Evolutionary conservation across 1,140 invertebrate species (phyloP).

Genomic region (Leptinotarsa defecta): DNA sequence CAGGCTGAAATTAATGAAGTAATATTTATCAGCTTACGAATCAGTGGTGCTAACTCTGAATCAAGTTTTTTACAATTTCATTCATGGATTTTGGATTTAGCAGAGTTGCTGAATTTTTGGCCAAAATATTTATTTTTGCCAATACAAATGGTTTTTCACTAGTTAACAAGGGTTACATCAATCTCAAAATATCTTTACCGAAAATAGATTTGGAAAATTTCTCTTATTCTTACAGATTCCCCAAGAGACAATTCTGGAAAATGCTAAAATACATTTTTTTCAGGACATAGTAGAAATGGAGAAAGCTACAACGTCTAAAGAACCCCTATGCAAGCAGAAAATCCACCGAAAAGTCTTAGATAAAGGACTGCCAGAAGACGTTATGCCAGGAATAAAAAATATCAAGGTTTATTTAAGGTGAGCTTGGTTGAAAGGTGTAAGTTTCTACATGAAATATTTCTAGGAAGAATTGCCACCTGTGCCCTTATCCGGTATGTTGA

Average conservation of each 20-base stretch:
- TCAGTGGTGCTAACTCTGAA: too few relatives aligned
- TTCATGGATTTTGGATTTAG: too few relatives aligned
- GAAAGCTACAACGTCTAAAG: slow-evolving; percentile 69
- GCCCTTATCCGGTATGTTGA: slow-evolving; percentile 88
- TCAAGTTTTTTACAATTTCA: too few relatives aligned
- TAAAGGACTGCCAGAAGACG: slow-evolving; percentile 90
- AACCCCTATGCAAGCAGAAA: slow-evolving; percentile 84
- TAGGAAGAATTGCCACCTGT: slow-evolving; percentile 81
- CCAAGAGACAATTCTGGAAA: neutral
- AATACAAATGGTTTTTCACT: too few relatives aligned
- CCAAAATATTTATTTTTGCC: too few relatives aligned
- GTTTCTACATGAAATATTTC: slow-evolving; percentile 37
- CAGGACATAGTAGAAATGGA: slow-evolving; percentile 59
- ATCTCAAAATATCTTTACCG: too few relatives aligned
- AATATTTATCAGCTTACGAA: too few relatives aligned
- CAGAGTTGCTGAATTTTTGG: too few relatives aligned
- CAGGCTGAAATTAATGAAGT: too few relatives aligned
- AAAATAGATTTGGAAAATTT: too few relatives aligned
- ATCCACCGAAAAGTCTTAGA: slow-evolving; percentile 87
- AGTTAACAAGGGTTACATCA: too few relatives aligned
- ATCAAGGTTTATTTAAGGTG: slow-evolving; percentile 63
- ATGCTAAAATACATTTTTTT: slow-evolving; percentile 17
- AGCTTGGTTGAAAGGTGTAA: neutral
- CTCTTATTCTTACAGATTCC: too few relatives aligned
- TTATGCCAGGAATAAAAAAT: slow-evolving; percentile 84